A percentile compares a stretch with the other conserved stretches of the same genome.
These are phyloP conservation scores for Augochlora pura DNA, from an alignment of 1,140 invertebrate species.

Conservation along the genomic window DNA sequence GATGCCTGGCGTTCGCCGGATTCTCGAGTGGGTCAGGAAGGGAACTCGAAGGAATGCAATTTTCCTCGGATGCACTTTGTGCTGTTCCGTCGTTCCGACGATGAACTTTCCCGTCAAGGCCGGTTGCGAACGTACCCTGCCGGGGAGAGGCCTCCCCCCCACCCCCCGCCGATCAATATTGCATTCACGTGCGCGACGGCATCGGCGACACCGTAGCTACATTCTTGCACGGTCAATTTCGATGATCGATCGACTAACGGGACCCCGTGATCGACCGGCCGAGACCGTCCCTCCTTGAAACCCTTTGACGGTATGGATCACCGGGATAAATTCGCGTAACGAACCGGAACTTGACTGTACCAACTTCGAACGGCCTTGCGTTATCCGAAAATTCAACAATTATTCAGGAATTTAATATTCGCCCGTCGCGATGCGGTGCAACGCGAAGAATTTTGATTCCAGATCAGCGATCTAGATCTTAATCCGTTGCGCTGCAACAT, in stretches of 20 bases:
- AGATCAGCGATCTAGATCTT: too few relatives aligned
- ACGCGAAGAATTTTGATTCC: too few relatives aligned
- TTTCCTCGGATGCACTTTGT: constrained; percentile 57
- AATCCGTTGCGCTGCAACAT: too few relatives aligned
- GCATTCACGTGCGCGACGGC: constrained; percentile 7
- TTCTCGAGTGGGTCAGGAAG: constrained; percentile 53
- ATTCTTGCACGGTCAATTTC: constrained; percentile 33
- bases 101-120: constrained; percentile 60
- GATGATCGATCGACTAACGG: constrained; percentile 38
- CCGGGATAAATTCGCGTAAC: too few relatives aligned
- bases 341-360: too few relatives aligned
- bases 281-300: not conserved
- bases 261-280: not conserved
- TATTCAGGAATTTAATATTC: too few relatives aligned
- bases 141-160: not conserved
- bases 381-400: too few relatives aligned
- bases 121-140: constrained; percentile 10
- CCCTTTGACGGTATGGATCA: not conserved
- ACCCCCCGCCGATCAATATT: constrained; percentile 59
- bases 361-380: too few relatives aligned
- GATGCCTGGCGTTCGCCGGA: constrained; percentile 47
- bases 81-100: constrained; percentile 43
- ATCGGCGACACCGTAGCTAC: not conserved
- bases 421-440: too few relatives aligned
- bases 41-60: constrained; percentile 63